Evolutionary conservation across 92 coral and sea anemone species (phyloP).

Genomic region (Epizoanthus illoricatus): DNA sequence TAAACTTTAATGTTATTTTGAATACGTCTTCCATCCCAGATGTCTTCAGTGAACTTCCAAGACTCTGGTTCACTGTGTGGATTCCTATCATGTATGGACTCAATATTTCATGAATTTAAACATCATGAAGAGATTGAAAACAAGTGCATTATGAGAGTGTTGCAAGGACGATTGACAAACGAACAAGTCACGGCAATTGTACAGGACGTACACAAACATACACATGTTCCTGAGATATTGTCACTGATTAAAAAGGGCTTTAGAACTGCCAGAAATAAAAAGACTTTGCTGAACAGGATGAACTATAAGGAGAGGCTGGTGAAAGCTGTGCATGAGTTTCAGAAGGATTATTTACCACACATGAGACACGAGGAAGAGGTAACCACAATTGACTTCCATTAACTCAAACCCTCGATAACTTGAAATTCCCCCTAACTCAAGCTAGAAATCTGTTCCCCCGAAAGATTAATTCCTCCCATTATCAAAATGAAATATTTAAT

Average conservation of each 20-base stretch:
- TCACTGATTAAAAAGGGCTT: slow-evolving; percentile 77
- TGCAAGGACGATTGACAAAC: slow-evolving; percentile 82
- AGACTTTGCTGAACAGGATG: slow-evolving; percentile 66
- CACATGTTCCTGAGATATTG: slow-evolving; percentile 83
- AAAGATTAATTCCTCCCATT: no score
- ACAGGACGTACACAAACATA: slow-evolving; percentile 83
- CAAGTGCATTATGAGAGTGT: slow-evolving; percentile 77
- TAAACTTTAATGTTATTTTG: neutral
- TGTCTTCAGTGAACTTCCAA: slow-evolving; percentile 83
- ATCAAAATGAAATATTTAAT: no score
- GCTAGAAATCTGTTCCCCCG: no score
- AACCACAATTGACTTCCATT: neutral
- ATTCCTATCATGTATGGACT: slow-evolving; percentile 69
- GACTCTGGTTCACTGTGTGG: slow-evolving; percentile 77
- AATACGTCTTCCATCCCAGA: slow-evolving; percentile 45
- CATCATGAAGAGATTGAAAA: slow-evolving; percentile 98
- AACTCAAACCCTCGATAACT: neutral
- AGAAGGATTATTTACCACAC: slow-evolving; percentile 90
- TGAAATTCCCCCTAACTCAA: no score
- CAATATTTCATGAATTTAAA: slow-evolving; percentile 90
- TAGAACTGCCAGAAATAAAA: slow-evolving; percentile 66
- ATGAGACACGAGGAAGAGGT: slow-evolving; percentile 99
- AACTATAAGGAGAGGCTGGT: slow-evolving; percentile 74
- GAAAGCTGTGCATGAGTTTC: slow-evolving; percentile 85
- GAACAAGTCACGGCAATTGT: slow-evolving; percentile 76